Base-by-base conservation (phyloP, 2,888 invertebrate genomes). In the Endotricha flammealis region DNA sequence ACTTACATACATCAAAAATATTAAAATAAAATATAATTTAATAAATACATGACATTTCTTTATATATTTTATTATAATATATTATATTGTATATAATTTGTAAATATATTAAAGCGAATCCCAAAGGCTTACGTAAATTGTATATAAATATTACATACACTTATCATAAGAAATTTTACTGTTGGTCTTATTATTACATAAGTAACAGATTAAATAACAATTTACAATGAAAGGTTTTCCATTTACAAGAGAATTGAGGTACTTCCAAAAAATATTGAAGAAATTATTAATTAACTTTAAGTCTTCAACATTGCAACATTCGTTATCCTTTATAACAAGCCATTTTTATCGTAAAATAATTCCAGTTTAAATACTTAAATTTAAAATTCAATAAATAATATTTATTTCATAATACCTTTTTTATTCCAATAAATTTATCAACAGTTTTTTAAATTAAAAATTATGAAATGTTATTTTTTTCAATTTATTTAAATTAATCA, bases 31-130 rank as follows among this genome's bases (percentile, higher is more conserved):
- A 39, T 23, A 31, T 36, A 33, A 42, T 33, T 27, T 29, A 35
- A 41, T 41, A 27, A 36, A 32, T 28, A 38, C n/a, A n/a, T n/a
- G n/a, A n/a, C n/a, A n/a, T n/a, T n/a, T n/a, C n/a, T n/a, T n/a
- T 32, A 36, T 35, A 45, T 48, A 53, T 42, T 41, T 41, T 37
- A 39, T 39, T 45, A 45, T 44, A 50, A 53, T 45, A 49, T 45
- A 50, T 24, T 39, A n/a, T 32, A 48, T n/a, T 45, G 50, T 35
- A 39, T 39, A 43, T 27, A 44, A 36, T 36, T 44, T 46, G 38
- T 48, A 48, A 46, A 49, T 50, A 54, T 57, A 64, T 80, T 81
- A 83, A 83, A 85, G 83, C 83, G 70, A 67, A 60, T 53, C 65
- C 83, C 82, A 83, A 83, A 83, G 82, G 53, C 82, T 73, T 57